Base-by-base conservation (phyloP, 2,113 vertebrate genomes). In the Hymenochirus boettgeri region DNA sequence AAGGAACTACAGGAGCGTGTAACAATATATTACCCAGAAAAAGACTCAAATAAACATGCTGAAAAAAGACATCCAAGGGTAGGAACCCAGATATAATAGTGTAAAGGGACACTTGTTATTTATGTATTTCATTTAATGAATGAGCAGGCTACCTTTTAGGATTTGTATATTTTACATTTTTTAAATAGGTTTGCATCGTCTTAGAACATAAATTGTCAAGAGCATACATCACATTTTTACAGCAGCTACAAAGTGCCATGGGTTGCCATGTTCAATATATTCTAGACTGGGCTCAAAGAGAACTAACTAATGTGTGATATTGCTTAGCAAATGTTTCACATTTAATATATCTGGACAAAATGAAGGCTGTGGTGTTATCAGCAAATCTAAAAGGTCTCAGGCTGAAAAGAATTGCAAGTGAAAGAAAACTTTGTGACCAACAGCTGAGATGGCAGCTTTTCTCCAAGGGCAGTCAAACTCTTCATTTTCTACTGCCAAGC, bases 31-130 rank as follows among this genome's bases (percentile, higher is more conserved):
- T 67, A 51, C 26, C 1, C 37, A 4, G 57, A 11, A 6, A 75
- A 75, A 63, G 57, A 72, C 39, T 62, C 61, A 70, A 26, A 61
- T 72, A 77, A 79, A 57, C 70, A 15, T 37, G 72, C 27, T 42
- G 50, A 7, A 26, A 73, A 17, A 47, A 75, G 25, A 22, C 21
- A 70, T 2, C 29, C 22, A 33, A 80, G 85, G 80, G 83, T 88
- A 85, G 60, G 65, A 4, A 53, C 18, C 31, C 47, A 33, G 23
- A 46, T 6, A 46, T 46, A 46, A n/a, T n/a, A n/a, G n/a, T n/a
- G n/a, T n/a, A n/a, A n/a, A n/a, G n/a, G n/a, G n/a, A n/a, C n/a
- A n/a, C n/a, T n/a, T n/a, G n/a, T n/a, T n/a, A n/a, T n/a, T n/a
- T n/a, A n/a, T n/a, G n/a, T n/a, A n/a, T n/a, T n/a, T n/a, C n/a